Conservation (phyloP, 1,140 invertebrate genomes). For the Penaeus indicus region DNA sequence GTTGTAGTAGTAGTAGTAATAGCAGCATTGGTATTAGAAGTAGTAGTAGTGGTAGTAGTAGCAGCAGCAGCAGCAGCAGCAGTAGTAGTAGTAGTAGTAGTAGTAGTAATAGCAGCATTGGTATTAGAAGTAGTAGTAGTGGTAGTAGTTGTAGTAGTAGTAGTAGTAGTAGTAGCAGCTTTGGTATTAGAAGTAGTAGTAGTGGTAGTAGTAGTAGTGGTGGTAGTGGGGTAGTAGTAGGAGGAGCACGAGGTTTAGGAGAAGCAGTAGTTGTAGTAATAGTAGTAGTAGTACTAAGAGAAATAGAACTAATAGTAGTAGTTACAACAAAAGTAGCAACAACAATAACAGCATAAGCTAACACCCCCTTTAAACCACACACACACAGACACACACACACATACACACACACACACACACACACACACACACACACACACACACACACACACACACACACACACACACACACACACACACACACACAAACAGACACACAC, state of each 20-base stretch:
- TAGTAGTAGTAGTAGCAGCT: not conserved
- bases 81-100: not conserved
- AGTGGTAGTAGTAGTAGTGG: slow-evolving; percentile 9
- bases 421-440: too few relatives aligned
- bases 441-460: too few relatives aligned
- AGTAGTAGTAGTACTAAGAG: slow-evolving; percentile 5
- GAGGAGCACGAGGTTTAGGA: not conserved
- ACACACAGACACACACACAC: too few relatives aligned
- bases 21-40: not conserved
- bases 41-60: not conserved
- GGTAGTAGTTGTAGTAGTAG: slow-evolving; percentile 11
- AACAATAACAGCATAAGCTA: too few relatives aligned
- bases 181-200: not conserved
- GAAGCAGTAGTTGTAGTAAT: not conserved
- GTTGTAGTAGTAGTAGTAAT: accelerated
- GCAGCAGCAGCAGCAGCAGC: not conserved
- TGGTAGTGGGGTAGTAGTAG: slow-evolving; percentile 12
- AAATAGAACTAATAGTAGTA: slow-evolving; percentile 1
- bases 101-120: not conserved
- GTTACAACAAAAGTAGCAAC: too few relatives aligned
- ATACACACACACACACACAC: too few relatives aligned
- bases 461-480: too few relatives aligned
- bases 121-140: slow-evolving; percentile 5
- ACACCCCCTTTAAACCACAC: too few relatives aligned
- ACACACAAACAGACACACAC: too few relatives aligned